Conservation (phyloP, 2,797 vertebrate genomes). For the Neosilurus hyrtlii region DNA sequence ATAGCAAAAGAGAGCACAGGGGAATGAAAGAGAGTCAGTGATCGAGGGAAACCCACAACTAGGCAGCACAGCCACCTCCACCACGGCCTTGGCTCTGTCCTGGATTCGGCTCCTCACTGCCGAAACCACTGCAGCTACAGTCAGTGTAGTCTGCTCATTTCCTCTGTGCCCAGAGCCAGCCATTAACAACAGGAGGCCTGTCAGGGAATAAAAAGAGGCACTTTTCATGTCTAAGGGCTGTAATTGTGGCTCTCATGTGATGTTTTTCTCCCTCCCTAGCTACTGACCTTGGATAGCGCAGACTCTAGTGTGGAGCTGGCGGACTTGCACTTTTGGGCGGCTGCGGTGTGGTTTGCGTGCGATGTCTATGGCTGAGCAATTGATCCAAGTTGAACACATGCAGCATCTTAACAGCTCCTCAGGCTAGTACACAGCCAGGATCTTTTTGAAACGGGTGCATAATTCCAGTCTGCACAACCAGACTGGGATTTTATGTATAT, state of each 20-base stretch:
- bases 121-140: conserved; percentile 69
- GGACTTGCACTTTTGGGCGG: conserved; percentile 72
- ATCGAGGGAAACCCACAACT: conserved; percentile 59
- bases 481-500: conserved; percentile 42
- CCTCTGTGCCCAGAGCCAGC: conserved; percentile 67
- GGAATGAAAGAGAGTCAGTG: conserved; percentile 27
- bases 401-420: conserved; percentile 69
- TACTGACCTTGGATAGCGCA: conserved; percentile 70
- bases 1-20: conserved; percentile 63
- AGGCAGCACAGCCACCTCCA: conserved; percentile 67
- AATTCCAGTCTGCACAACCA: conserved; percentile 61
- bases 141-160: conserved; percentile 72
- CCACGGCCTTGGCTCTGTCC: conserved; percentile 69
- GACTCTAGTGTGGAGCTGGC: conserved; percentile 61
- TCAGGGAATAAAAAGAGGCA: conserved; percentile 77
- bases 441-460: conserved; percentile 59
- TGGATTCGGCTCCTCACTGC: conserved; percentile 71
- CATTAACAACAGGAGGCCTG: conserved; percentile 75
- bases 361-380: conserved; percentile 61
- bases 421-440: conserved; percentile 61
- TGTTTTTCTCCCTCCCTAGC: conserved; percentile 67
- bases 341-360: conserved; percentile 66
- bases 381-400: conserved; percentile 57
- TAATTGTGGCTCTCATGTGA: conserved; percentile 79
- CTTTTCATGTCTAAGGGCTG: conserved; percentile 79